Evolutionary conservation across 2,113 vertebrate species (phyloP), one percentile per base, ranked within the genome.

Genomic region (Tangachromis dhanisi): DNA sequence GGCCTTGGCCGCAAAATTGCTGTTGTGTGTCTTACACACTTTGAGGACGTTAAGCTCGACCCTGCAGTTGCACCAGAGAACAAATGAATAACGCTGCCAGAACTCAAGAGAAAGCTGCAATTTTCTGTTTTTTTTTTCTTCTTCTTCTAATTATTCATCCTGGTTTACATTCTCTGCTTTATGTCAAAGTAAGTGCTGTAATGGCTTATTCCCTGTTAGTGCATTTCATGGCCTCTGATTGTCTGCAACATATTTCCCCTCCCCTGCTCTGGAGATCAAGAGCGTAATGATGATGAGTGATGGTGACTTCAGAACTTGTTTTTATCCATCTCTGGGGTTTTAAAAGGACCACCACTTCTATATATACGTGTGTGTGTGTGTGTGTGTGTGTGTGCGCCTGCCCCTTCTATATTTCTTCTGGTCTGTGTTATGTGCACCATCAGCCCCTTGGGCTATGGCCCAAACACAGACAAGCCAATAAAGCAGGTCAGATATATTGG

Each of bases 251-350:
- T 84, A 89, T 88, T 92, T 90, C 59, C 83, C 86, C 83, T 90
- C 83, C 86, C 84, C 86, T 85, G 86, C 86, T 92, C 86, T 92
- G 89, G 88, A 94, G 81, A 93, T 89, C 90, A 89, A 90, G 86
- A 92, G 87, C 47, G 88, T 89, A 84, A 80, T 93, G 85, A 95
- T 91, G 94, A 93, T 94, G 92, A 96, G 89, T 95, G 93, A 95
- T 92, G 91, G 83, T 88, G 90, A 94, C 93, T 94, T 90, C 89
- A 93, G 87, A 92, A 86, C 85, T 86, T 90, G 91, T 90, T 94
- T 92, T 92, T 88, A 93, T 94, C 93, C 88, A 93, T 95, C 95
- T 94, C 87, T 83, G 45, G 92, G 83, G 91, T 71, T 93, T 93
- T 91, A 84, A 90, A 81, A 94, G 88, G 92, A 95, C 92, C 93